Base-by-base conservation (phyloP, 2,888 invertebrate genomes). In the Brachypalpus laphriformis region DNA sequence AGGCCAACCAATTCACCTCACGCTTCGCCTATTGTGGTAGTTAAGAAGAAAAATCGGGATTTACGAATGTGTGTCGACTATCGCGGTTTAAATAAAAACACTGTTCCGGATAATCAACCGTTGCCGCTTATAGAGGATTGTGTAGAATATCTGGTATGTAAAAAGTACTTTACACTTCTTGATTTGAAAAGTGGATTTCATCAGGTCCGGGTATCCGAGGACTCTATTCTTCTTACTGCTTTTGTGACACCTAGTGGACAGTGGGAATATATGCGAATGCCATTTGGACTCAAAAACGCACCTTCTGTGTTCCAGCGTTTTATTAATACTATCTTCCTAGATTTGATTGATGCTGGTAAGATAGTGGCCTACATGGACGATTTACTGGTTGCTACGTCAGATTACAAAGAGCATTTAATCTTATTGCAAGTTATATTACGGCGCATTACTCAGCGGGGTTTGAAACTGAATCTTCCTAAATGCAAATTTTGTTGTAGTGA, bases 191-290 rank as follows among this genome's bases (percentile, higher is more conserved):
- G n/a, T n/a, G n/a, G n/a, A n/a, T n/a, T n/a, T n/a, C n/a, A n/a
- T n/a, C n/a, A n/a, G n/a, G n/a, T n/a, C n/a, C n/a, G n/a, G n/a
- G n/a, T n/a, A n/a, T n/a, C n/a, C n/a, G n/a, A n/a, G n/a, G n/a
- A 88, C 1, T 87, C 87, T 1, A 77, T 82, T 1, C 85, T 82
- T 37, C 87, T 71, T 18, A 88, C 87, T 0, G 68, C 87, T 6
- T 88, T 88, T 74, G 88, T 88, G 2, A 88, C 87, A 1, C 87
- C 87, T 9, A 45, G 81, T 37, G 87, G 87, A n/a, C 87, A 87
- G 20, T 87, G 54, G 70, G 87, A 87, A 51, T 86, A 72, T 28
- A 8, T 76, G 0, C 37, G 57, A 16, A 77, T 88, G 87, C 87
- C 87, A 8, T 87, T 87, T n/a, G n/a, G n/a, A n/a, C n/a, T n/a